Conservation (phyloP, 2,888 invertebrate species). For the Lepidonotus clava region DNA sequence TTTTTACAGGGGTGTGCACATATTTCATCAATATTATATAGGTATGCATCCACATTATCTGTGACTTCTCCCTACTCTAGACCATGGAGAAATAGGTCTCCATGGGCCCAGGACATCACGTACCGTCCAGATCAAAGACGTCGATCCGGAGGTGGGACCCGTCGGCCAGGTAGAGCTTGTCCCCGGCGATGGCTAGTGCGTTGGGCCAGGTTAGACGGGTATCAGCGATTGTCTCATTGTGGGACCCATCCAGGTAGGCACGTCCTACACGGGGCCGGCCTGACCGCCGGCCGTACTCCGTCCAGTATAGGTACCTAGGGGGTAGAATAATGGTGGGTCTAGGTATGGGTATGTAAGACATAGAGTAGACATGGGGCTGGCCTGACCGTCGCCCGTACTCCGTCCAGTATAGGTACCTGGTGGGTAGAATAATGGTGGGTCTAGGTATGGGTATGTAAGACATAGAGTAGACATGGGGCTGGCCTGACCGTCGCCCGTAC, state of each 20-base stretch:
- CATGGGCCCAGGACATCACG: too few species aligned
- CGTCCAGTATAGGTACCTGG: slow-evolving; percentile 73
- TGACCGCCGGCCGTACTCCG: slow-evolving; percentile 68
- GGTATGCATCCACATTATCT: too few species aligned
- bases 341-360: too few species aligned
- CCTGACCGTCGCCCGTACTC: slow-evolving; percentile 67
- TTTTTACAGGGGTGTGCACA: too few species aligned
- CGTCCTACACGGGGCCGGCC: slow-evolving; percentile 64
- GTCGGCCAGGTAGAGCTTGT: slow-evolving; percentile 70
- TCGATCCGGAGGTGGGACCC: slow-evolving; percentile 69
- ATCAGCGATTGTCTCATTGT: slow-evolving; percentile 66
- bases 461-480: too few species aligned
- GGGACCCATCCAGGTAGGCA: slow-evolving; percentile 67
- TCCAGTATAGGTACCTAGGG: slow-evolving; percentile 72
- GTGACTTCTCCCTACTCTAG: too few species aligned
- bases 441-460: too few species aligned
- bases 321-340: too few species aligned
- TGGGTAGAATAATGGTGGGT: too few species aligned
- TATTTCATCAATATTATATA: too few species aligned
- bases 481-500: slow-evolving; percentile 64
- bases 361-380: slow-evolving; percentile 66
- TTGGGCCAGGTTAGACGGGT: slow-evolving; percentile 70
- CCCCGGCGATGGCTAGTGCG: slow-evolving; percentile 67
- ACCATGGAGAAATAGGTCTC: too few species aligned
- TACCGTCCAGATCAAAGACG: slow-evolving; percentile 70